These are phyloP conservation scores for Tinea trinotella DNA, from an alignment of 2,888 invertebrate genomes.

Conservation along the genomic window DNA sequence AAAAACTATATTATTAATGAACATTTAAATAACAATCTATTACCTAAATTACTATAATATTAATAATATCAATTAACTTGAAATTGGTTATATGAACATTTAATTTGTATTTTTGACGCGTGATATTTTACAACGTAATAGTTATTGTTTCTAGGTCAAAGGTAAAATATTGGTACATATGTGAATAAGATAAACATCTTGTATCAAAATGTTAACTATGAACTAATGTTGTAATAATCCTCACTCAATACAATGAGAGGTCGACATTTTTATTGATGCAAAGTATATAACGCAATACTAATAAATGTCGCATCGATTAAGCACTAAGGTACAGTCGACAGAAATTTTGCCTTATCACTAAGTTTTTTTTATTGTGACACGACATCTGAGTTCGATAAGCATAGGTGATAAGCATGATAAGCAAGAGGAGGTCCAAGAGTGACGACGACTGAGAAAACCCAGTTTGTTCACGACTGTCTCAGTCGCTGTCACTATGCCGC, in stretches of 20 bases:
- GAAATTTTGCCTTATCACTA: too few species aligned
- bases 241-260: slow-evolving; percentile 4
- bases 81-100: slow-evolving; percentile 2
- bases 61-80: background rate
- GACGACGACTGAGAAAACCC: too few species aligned
- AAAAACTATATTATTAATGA: background rate
- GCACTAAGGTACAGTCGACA: too few species aligned
- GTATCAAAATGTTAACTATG: slow-evolving; percentile 41
- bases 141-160: slow-evolving; percentile 14
- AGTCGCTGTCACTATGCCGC: too few species aligned
- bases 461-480: too few species aligned
- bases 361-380: too few species aligned
- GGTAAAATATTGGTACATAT: slow-evolving; percentile 5
- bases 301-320: slow-evolving; percentile 10
- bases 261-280: slow-evolving; percentile 17
- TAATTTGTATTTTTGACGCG: background rate
- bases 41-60: background rate
- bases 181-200: slow-evolving; percentile 36
- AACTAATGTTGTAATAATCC: slow-evolving; percentile 10
- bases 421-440: too few species aligned
- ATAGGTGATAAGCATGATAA: too few species aligned
- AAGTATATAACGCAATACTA: slow-evolving; percentile 6
- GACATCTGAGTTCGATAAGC: too few species aligned
- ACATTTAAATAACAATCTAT: background rate
- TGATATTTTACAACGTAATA: background rate